Base-by-base conservation (phyloP, 2,797 vertebrate genomes). In the Tangara arthus region DNA sequence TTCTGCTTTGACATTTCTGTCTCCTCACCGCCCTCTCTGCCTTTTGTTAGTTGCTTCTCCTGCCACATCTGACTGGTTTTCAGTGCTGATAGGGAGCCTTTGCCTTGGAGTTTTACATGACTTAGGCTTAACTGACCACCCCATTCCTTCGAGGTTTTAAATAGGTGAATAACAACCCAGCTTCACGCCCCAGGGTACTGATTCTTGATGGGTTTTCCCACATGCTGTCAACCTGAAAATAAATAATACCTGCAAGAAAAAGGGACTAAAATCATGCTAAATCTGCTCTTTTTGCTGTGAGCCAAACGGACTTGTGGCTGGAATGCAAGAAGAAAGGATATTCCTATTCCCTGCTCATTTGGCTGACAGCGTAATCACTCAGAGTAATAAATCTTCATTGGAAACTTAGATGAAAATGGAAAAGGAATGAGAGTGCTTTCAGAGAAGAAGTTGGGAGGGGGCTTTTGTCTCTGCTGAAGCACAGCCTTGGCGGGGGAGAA, bases 321-420 rank as follows among this genome's bases (percentile, higher is more conserved):
- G 71, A 91, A 82, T 93, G 83, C 73, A 83, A 78, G 77, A 83
- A 41, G 91, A 95, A 94, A 92, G 75, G 82, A 78, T 91, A 91
- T 93, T 94, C 88, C 78, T 83, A 61, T 93, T 95, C 79, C 78
- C 70, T 30, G 5, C 55, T 90, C 76, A 82, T 92, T 89, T 94
- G 72, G 66, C 89, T 95, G 82, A 72, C 84, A 72, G 76, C 0
- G 0, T 91, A 93, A 95, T 96, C 72, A 75, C 65, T 94, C 65
- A 61, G 59, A 56, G 85, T 88, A 95, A 95, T 95, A 96, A 96
- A 93, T 96, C 92, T 92, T 93, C 79, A 59, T 81, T 94, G 92
- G 72, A 89, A 94, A 90, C 84, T 63, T 50, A 81, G 78, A 85
- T 87, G 89, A 91, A 94, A 92, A 82, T 69, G 65, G 87, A 88